Evolutionary conservation across 2,888 invertebrate species (phyloP), one percentile per base, ranked within the genome.

Genomic region (Nomada ferruginata): DNA sequence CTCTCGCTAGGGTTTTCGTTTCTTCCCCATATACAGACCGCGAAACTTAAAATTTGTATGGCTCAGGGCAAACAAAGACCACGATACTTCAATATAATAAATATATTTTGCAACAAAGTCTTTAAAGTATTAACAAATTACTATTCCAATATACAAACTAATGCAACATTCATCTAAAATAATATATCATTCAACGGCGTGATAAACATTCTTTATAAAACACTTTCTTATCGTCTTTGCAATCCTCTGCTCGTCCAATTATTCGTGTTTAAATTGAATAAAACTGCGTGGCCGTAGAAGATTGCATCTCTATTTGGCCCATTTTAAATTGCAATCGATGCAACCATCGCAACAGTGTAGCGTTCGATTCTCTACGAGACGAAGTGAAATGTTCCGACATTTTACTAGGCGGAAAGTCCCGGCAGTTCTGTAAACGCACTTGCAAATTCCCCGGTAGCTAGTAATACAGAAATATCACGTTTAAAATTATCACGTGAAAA

Each of bases 311-410:
- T 73, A 99, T 97, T 94, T 99, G 99, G 7, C 98, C 98, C 97
- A 99, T 98, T 95, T 99, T 99, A 93, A 99, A 98, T 93, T 99
- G 98, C 82, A 99, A 95, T 68, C 98, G 95, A 94, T 98, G 98
- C 75, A 99, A 95, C 97, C 99, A 98, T 87, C 97, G 96, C 1
- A 96, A 93, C 29, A 97, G 94, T 36, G 96, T 94, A 2, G 95
- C 95, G 80, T 95, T 95, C 23, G 94, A 93, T 86, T 94, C 94
- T 85, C 94, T 94, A 79, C 89, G 91, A 84, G 93, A 94, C 23
- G 94, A 95, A 20, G 94, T 93, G 66, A 94, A 91, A 44, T 93
- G 94, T 89, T 94, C 94, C 20, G 94, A 89, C 82, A 94, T 94
- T 77, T 94, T 94, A 2, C 94, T 95, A 0, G 96, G 97, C 42